Evolutionary conservation across 37 sponge, comb jelly and placozoan species (phyloP).

Genomic region (Spongia lamella): DNA sequence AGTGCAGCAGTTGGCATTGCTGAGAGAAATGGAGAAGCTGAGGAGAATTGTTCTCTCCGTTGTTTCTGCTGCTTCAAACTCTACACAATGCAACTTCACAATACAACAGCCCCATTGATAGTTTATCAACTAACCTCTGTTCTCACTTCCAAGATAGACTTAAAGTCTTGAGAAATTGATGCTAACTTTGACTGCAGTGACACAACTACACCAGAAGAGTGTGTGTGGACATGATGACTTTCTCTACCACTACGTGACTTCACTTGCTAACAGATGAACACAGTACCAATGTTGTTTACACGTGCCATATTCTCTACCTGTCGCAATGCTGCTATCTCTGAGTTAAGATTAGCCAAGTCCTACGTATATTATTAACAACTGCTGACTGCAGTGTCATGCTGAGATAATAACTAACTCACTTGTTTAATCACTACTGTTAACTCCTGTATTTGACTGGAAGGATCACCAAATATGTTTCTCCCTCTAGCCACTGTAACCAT

Average conservation of each 20-base stretch:
- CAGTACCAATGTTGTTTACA: not conserved
- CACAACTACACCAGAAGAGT: constrained; percentile 73
- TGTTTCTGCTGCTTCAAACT: constrained; percentile 89
- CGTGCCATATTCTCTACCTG: constrained; percentile 25
- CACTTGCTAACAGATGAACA: constrained; percentile 11
- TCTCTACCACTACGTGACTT: constrained; percentile 20
- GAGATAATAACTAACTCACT: not conserved
- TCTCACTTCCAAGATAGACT: constrained; percentile 85
- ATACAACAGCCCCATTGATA: too few relatives aligned
- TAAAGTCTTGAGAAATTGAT: constrained; percentile 86
- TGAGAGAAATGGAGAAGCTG: constrained; percentile 34
- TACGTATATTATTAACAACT: not conserved
- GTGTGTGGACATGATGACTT: constrained; percentile 62
- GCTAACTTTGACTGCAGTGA: constrained; percentile 88
- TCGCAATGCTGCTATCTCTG: constrained; percentile 77
- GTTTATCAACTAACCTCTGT: constrained; percentile 71
- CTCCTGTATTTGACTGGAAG: constrained; percentile 89
- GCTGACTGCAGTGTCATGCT: not conserved
- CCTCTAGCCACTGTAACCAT: constrained; percentile 75
- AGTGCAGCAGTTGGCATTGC: not conserved
- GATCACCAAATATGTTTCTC: constrained; percentile 89
- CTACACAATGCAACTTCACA: constrained; percentile 33
- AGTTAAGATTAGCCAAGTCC: constrained; percentile 78
- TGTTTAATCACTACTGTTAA: constrained; percentile 91
- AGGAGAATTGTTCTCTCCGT: constrained; percentile 84